phyloP scores from a whole-genome alignment of 2,888 invertebrate genomes.

The Drosophila paracracens region DNA sequence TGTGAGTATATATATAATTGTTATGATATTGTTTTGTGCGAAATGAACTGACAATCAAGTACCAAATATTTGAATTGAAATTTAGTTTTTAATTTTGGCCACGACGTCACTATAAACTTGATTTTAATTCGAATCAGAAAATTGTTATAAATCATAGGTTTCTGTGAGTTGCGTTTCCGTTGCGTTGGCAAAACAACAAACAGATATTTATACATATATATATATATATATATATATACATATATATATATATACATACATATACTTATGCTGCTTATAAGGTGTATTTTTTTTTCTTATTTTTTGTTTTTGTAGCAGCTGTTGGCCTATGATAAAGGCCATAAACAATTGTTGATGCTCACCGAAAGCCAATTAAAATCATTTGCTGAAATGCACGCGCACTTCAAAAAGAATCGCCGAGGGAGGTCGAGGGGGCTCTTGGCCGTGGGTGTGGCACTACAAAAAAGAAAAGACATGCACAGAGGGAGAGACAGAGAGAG shows the following conservation, averaged over 20 bases:
- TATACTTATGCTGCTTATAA: conserved; percentile 20
- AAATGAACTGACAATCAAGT: conserved; percentile 14
- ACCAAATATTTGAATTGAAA: conserved; percentile 2
- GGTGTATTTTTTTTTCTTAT: background rate
- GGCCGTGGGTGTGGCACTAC: conserved; percentile 21
- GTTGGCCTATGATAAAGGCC: conserved; percentile 45
- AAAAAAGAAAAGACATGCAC: conserved; percentile 18
- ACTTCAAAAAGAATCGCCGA: conserved; percentile 49
- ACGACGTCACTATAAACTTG: background rate
- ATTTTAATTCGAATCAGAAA: background rate
- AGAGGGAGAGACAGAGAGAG: conserved; percentile 4
- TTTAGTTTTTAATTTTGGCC: background rate
- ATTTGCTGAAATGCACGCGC: conserved; percentile 68
- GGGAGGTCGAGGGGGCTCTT: conserved; percentile 10
- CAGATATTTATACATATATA: background rate
- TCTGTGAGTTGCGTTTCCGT: conserved; percentile 35
- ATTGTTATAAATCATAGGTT: conserved; percentile 1
- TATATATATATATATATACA: background rate
- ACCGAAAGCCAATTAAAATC: conserved; percentile 73
- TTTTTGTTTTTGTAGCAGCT: conserved; percentile 48
- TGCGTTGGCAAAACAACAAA: conserved; percentile 18
- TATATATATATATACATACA: background rate
- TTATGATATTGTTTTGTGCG: conserved; percentile 2
- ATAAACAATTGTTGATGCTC: conserved; percentile 68
- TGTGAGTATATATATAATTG: background rate